A percentile compares a stretch with the other conserved stretches of the same genome.
Evolutionary conservation across 2,888 invertebrate species (phyloP).

Genomic region (Prionchulus punctatus): DNA sequence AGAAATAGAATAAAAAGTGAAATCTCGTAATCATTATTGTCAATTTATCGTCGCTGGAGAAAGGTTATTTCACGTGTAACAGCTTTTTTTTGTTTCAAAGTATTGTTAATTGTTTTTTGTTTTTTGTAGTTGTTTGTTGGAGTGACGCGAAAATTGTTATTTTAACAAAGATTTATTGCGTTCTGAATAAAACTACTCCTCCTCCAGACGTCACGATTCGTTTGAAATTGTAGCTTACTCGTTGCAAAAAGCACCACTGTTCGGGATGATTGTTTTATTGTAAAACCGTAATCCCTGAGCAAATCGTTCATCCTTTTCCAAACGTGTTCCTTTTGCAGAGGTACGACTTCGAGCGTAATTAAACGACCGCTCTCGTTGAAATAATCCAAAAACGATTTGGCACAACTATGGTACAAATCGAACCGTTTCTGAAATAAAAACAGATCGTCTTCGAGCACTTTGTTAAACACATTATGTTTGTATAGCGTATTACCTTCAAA

Average conservation of each 20-base stretch:
- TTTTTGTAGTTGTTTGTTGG: not conserved
- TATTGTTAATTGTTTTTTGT: too few species aligned
- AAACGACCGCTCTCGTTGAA: conserved; percentile 22
- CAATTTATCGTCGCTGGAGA: too few species aligned
- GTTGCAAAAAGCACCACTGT: conserved; percentile 19
- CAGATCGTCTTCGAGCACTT: too few species aligned
- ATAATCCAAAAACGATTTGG: conserved; percentile 24
- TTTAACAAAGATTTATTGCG: too few species aligned
- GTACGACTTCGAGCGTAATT: conserved; percentile 17
- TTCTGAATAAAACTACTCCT: too few species aligned
- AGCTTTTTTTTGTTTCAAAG: too few species aligned
- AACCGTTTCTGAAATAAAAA: conserved; percentile 20
- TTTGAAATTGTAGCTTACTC: conserved; percentile 12
- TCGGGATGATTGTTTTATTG: not conserved
- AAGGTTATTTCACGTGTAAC: too few species aligned
- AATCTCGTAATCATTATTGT: too few species aligned
- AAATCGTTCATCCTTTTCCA: not conserved
- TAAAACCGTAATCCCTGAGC: conserved; percentile 4
- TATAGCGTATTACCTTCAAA: conserved; percentile 17
- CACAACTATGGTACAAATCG: conserved; percentile 21
- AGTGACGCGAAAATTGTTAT: not conserved
- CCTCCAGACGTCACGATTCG: not conserved
- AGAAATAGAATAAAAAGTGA: too few species aligned
- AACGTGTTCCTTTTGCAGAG: conserved; percentile 4
- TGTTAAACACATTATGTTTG: too few species aligned